These are phyloP conservation scores for Laspeyria flexula DNA, from an alignment of 2,888 invertebrate genomes.

Conservation along the genomic window DNA sequence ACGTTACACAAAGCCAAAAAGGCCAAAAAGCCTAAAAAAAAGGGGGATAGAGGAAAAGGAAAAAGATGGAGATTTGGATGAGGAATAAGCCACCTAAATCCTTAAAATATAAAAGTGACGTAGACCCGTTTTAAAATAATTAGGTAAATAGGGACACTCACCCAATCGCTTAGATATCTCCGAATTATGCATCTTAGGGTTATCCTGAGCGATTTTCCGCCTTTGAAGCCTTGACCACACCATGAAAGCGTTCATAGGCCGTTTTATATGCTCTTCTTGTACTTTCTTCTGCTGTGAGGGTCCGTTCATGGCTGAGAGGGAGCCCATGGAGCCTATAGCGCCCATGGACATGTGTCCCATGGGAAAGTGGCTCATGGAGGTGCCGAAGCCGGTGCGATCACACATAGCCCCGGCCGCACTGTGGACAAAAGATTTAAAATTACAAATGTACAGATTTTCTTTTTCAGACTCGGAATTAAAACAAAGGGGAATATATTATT, in stretches of 20 bases:
- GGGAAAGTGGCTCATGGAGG: slow-evolving; percentile 86
- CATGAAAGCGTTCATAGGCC: slow-evolving; percentile 99
- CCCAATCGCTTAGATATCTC: slow-evolving; percentile 97
- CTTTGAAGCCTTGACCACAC: slow-evolving; percentile 98
- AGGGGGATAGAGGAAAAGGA: no score
- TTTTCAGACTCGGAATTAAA: no score
- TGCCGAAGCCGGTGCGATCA: slow-evolving; percentile 87
- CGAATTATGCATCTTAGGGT: slow-evolving; percentile 99
- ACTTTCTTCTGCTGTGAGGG: slow-evolving; percentile 83
- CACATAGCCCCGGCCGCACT: slow-evolving; percentile 92
- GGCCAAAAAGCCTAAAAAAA: no score
- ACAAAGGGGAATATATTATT: no score
- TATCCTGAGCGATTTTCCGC: slow-evolving; percentile 98
- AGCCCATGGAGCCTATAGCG: slow-evolving; percentile 83
- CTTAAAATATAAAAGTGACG: no score
- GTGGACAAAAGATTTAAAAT: slow-evolving; percentile 46
- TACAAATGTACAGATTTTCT: no score
- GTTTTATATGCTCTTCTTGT: slow-evolving; percentile 95
- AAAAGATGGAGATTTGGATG: no score
- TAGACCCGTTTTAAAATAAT: no score
- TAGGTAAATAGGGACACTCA: slow-evolving; percentile 77
- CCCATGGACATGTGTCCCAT: slow-evolving; percentile 86
- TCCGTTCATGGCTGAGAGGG: slow-evolving; percentile 86
- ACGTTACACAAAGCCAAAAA: no score
- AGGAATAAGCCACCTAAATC: no score